Base-by-base conservation (phyloP, 1,140 invertebrate genomes). In the Neodiprion virginianus region DNA sequence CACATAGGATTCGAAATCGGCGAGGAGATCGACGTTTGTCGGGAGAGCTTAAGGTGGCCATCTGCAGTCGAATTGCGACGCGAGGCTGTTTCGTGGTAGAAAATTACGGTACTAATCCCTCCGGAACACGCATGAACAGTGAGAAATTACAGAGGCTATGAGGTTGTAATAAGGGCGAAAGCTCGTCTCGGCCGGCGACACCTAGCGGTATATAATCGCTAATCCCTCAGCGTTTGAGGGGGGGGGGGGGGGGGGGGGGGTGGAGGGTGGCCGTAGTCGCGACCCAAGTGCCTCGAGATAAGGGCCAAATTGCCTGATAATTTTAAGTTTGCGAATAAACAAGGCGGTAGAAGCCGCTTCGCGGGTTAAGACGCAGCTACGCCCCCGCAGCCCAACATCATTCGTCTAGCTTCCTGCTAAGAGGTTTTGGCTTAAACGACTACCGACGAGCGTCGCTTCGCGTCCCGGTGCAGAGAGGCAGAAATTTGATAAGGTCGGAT, bases 31-130 rank as follows among this genome's bases (percentile, higher is more conserved):
- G 28, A 40, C 28, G 28, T 40, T 40, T 40, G 28, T 40, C 28
- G 1, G 2, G 5, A 21, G 5, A 40, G 5, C 2, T 40, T 40
- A 40, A 40, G 28, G 28, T 5, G 5, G 28, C 1, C 28, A 2
- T 40, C 28, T 40, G 28, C 28, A 40, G 28, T 40, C 5, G 28
- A 40, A 5, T 40, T 40, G 28, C 28, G 28, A 40, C 1, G 28
- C 28, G 28, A 40, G 28, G 28, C 28, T 40, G 28, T 40, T 40
- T 40, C 28, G 5, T 1, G 28, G 28, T 40, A 40, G 28, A 74
- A 80, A 81, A 80, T 79, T 81, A 81, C 78, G 75, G 77, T 75
- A 76, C 74, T 79, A 80, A 81, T 81, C 76, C 28, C 76, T 73
- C 74, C 77, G 69, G 80, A 79, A 80, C 79, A 80, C 77, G 76